A percentile compares a stretch with the other conserved stretches of the same genome.
phyloP scores from a whole-genome alignment of 2,888 invertebrate genomes.

The Chymomyza caudatula region DNA sequence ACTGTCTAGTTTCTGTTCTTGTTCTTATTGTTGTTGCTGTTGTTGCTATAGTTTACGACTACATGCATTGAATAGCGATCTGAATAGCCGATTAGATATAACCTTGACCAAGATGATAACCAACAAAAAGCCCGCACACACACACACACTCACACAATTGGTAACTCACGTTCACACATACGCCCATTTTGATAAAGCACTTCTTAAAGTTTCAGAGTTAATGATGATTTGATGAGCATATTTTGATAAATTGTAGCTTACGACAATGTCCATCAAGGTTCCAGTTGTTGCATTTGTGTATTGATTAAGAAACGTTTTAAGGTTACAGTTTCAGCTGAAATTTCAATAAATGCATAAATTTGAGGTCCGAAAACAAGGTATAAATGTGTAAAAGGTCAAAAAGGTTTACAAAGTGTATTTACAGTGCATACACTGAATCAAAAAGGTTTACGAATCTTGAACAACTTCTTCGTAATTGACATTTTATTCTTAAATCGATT shows the following conservation, averaged over 20 bases:
- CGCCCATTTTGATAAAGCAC: not conserved
- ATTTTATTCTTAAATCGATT: too few relatives aligned
- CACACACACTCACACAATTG: not conserved
- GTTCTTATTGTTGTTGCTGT: slow-evolving; percentile 33
- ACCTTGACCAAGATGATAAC: slow-evolving; percentile 76
- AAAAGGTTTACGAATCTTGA: too few relatives aligned
- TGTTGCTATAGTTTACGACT: slow-evolving; percentile 53
- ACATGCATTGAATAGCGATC: slow-evolving; percentile 58
- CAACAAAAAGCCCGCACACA: slow-evolving; percentile 6
- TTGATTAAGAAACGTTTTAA: not conserved
- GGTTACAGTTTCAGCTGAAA: not conserved
- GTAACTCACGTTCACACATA: not conserved
- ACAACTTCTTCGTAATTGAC: too few relatives aligned
- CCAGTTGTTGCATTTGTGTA: not conserved
- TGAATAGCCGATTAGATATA: slow-evolving; percentile 68
- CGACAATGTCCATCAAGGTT: not conserved
- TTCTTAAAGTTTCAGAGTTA: not conserved
- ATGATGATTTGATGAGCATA: not conserved
- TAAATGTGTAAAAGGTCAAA: not conserved
- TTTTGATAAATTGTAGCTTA: not conserved
- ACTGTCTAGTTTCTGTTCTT: slow-evolving; percentile 40
- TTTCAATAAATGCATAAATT: not conserved
- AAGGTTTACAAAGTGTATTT: too few relatives aligned
- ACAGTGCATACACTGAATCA: too few relatives aligned
- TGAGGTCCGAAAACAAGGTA: not conserved